Conservation (phyloP, 2,113 vertebrate species). For the Polypterus senegalus region DNA sequence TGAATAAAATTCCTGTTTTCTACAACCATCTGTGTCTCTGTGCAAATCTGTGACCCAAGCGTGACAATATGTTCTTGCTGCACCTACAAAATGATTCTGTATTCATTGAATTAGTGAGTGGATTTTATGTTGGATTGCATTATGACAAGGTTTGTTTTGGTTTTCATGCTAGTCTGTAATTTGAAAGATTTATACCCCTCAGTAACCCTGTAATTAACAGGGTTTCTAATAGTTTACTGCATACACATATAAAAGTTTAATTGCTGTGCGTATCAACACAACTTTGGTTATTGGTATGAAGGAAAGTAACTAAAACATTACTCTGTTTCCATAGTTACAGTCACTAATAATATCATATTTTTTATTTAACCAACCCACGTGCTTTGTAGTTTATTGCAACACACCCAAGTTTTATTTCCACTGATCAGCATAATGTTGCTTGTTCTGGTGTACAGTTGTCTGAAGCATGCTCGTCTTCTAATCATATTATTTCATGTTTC, state of each 20-base stretch:
- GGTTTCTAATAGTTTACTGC: slow-evolving; percentile 50
- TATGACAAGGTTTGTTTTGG: slow-evolving; percentile 37
- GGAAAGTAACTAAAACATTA: slow-evolving; percentile 41
- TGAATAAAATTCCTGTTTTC: too few species aligned
- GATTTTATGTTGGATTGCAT: slow-evolving; percentile 22
- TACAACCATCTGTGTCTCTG: too few species aligned
- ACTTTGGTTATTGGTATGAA: slow-evolving; percentile 33
- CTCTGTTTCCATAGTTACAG: slow-evolving; percentile 42
- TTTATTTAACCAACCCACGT: background rate
- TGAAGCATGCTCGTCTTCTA: background rate
- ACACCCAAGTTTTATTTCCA: too few species aligned
- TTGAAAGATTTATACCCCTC: slow-evolving; percentile 40
- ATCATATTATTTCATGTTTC: background rate
- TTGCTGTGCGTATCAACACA: slow-evolving; percentile 40
- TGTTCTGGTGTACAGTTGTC: too few species aligned
- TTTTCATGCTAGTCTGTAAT: slow-evolving; percentile 46
- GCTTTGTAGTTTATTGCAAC: too few species aligned
- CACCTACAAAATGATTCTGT: too few species aligned
- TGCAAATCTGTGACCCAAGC: too few species aligned
- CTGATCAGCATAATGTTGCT: too few species aligned
- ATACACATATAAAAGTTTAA: slow-evolving; percentile 41
- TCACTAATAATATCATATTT: slow-evolving; percentile 29
- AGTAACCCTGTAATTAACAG: slow-evolving; percentile 44
- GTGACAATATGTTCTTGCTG: too few species aligned
- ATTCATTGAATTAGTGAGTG: slow-evolving; percentile 20